phyloP scores from a whole-genome alignment of 2,888 invertebrate genomes.

The Orthonevra nobilis region DNA sequence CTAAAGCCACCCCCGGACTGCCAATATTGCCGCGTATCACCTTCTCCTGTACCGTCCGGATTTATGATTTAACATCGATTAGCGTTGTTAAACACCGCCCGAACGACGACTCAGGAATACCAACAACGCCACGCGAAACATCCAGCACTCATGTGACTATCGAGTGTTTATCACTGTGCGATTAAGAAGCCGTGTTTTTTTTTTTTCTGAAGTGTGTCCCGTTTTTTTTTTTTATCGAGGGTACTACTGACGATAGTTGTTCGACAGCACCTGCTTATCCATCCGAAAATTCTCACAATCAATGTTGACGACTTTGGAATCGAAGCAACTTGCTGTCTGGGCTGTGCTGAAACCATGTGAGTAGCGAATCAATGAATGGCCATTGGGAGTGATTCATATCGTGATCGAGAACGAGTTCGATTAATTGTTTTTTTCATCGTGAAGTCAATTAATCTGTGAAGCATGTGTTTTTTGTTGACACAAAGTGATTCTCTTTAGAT shows the following conservation, averaged over 20 bases:
- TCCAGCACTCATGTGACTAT: not conserved
- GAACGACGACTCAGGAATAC: constrained; percentile 4
- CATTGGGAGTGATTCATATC: constrained; percentile 16
- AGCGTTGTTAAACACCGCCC: constrained; percentile 19
- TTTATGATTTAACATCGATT: constrained; percentile 26
- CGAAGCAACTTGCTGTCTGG: constrained; percentile 6
- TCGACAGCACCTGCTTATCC: constrained; percentile 23
- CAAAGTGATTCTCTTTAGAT: constrained; percentile 9
- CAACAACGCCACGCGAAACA: constrained; percentile 3
- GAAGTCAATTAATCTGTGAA: constrained; percentile 20
- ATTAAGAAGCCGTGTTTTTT: not conserved
- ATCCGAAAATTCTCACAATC: constrained; percentile 9
- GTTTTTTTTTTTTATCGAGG: not conserved
- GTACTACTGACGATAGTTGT: constrained; percentile 6
- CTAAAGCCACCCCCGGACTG: not conserved
- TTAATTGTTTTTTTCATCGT: constrained; percentile 16
- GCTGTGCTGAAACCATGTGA: not conserved
- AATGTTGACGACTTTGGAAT: not conserved
- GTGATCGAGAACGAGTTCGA: constrained; percentile 3
- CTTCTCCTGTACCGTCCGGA: not conserved
- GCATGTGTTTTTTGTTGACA: constrained; percentile 25
- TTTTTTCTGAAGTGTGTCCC: not conserved
- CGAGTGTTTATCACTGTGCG: not conserved
- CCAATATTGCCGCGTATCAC: not conserved
- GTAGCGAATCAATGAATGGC: constrained; percentile 9